Percentiles rank a stretch among this genome's conserved stretches.
These are phyloP conservation scores for Chroicocephalus ridibundus DNA, from an alignment of 2,113 vertebrate species.

Conservation along the genomic window DNA sequence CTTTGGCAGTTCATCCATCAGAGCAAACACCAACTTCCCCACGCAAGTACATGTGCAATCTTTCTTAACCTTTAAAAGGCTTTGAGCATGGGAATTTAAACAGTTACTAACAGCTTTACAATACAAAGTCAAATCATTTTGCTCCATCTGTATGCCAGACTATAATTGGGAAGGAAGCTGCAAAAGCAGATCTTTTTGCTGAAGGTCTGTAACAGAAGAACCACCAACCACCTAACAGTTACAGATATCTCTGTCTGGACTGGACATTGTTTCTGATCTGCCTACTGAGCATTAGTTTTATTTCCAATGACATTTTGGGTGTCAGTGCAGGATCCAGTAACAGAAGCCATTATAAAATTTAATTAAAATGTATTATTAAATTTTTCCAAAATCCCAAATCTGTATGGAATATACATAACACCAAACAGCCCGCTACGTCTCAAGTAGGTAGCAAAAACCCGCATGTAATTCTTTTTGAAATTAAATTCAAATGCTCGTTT, in stretches of 20 bases:
- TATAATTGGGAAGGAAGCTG: background rate
- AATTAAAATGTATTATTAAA: background rate
- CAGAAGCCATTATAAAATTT: background rate
- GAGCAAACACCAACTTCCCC: background rate
- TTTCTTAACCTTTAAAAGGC: constrained; percentile 12
- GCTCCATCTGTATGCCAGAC: background rate
- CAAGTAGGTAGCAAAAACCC: background rate
- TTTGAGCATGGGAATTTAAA: background rate
- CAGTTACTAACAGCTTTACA: background rate
- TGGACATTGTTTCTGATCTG: background rate
- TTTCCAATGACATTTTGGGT: background rate
- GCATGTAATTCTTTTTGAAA: background rate
- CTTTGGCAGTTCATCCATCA: background rate
- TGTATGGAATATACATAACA: background rate
- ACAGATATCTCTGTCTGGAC: background rate
- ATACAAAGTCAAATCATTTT: background rate
- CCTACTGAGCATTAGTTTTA: background rate
- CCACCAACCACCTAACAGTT: background rate
- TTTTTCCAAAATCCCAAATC: background rate
- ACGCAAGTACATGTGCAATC: background rate
- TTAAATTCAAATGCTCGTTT: background rate
- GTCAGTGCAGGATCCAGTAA: background rate
- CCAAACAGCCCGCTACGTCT: background rate
- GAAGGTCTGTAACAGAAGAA: background rate
- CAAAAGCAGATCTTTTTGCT: background rate